phyloP scores from a whole-genome alignment of 2,797 vertebrate genomes.

The Lophura swinhoii region DNA sequence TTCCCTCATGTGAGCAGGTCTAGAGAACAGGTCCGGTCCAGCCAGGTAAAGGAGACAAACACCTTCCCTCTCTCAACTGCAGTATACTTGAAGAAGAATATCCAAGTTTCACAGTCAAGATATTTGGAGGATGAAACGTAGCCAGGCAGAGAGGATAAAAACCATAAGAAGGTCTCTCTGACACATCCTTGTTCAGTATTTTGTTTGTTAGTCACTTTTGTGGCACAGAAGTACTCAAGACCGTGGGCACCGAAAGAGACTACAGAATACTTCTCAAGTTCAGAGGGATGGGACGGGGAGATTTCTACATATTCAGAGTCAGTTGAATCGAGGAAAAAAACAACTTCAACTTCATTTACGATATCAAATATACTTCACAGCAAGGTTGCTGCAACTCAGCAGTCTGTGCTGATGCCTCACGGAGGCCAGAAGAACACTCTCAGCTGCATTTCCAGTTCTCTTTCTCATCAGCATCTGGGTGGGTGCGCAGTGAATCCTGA shows the following conservation, averaged over 20 bases:
- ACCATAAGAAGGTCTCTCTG: neutral
- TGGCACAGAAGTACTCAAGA: neutral
- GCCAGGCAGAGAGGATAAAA: neutral
- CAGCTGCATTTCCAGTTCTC: slow-evolving; percentile 49
- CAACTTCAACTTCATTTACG: neutral
- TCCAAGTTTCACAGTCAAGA: neutral
- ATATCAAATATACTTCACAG: neutral
- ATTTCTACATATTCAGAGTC: neutral
- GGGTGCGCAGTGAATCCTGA: neutral
- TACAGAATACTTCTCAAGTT: neutral
- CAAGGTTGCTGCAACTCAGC: neutral
- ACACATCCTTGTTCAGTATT: neutral
- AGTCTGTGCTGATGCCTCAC: neutral
- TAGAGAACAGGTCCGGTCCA: neutral
- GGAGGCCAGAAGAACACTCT: neutral
- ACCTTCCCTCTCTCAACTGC: neutral
- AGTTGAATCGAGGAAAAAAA: neutral
- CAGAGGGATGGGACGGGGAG: fast-evolving
- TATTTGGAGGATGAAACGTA: neutral
- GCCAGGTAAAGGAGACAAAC: neutral
- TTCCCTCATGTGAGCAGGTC: neutral
- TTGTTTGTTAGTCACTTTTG: neutral
- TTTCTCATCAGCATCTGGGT: slow-evolving; percentile 15
- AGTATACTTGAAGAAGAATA: neutral
- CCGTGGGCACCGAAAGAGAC: neutral